These are phyloP conservation scores for Galemys pyrenaicus DNA, from an alignment of 2,113 vertebrate species.

Conservation along the genomic window DNA sequence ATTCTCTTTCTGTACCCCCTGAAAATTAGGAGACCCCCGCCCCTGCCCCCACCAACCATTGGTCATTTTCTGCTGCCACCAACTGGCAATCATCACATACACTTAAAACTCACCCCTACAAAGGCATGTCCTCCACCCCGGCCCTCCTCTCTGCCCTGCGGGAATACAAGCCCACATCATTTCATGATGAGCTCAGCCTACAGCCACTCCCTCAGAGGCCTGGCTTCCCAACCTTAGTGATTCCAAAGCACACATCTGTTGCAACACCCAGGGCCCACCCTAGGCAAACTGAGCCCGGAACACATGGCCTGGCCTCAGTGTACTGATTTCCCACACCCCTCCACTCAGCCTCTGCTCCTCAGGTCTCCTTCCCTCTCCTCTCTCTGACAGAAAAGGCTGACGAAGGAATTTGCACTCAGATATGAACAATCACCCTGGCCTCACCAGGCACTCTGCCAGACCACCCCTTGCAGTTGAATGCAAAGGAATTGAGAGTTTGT, in stretches of 20 bases:
- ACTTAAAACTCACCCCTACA: not conserved
- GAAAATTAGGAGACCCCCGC: not conserved
- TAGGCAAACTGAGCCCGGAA: not conserved
- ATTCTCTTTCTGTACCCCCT: not conserved
- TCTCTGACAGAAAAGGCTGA: not conserved
- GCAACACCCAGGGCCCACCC: slow-evolving; percentile 59
- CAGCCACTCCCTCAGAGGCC: slow-evolving; percentile 57
- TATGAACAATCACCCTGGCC: slow-evolving; percentile 50
- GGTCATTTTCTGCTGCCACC: not conserved
- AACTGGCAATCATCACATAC: not conserved
- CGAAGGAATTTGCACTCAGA: slow-evolving; percentile 53
- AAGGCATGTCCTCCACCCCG: not conserved
- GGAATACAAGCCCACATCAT: slow-evolving; percentile 52
- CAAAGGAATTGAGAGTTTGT: not conserved
- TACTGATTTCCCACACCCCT: slow-evolving; percentile 20
- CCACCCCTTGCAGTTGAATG: not conserved
- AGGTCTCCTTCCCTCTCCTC: not conserved
- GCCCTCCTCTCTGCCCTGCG: not conserved
- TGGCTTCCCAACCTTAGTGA: slow-evolving; percentile 50
- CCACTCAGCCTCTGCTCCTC: not conserved
- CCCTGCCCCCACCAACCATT: not conserved
- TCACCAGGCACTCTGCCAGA: not conserved
- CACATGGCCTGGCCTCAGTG: not conserved
- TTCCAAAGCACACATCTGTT: slow-evolving; percentile 72
- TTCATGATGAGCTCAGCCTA: slow-evolving; percentile 70